phyloP scores from a whole-genome alignment of 2,888 invertebrate genomes.

The Dolichomitus sp. region DNA sequence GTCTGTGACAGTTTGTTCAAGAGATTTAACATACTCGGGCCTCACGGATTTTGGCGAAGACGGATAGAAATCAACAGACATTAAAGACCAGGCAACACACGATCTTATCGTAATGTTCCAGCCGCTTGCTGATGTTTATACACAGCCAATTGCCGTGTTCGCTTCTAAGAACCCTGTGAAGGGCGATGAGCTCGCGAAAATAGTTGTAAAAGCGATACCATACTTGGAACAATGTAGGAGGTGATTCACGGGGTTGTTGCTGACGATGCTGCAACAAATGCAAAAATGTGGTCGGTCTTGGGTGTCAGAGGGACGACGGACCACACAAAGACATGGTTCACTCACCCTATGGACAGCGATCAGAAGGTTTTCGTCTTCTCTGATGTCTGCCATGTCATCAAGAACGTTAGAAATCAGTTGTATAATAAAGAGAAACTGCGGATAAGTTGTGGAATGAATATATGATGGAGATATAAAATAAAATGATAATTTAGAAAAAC shows the following conservation, averaged over 20 bases:
- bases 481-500: neutral
- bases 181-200: conserved; percentile 41
- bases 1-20: conserved; percentile 9
- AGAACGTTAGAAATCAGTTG: conserved; percentile 43
- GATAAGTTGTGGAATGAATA: conserved; percentile 18
- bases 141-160: conserved; percentile 44
- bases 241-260: conserved; percentile 52
- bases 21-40: conserved; percentile 15
- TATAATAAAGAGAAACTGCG: conserved; percentile 39
- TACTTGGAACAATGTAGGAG: conserved; percentile 51
- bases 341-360: conserved; percentile 37
- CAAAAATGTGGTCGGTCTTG: conserved; percentile 49
- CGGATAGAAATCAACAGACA: conserved; percentile 18
- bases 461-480: neutral
- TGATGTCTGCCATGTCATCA: conserved; percentile 38
- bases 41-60: conserved; percentile 33
- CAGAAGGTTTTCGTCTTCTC: conserved; percentile 45
- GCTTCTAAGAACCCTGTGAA: conserved; percentile 36
- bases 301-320: conserved; percentile 21
- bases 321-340: conserved; percentile 33
- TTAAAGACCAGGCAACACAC: conserved; percentile 14
- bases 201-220: conserved; percentile 29
- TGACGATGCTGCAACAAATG: conserved; percentile 49
- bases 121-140: conserved; percentile 42
- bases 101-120: conserved; percentile 61